phyloP scores from a whole-genome alignment of 2,113 vertebrate genomes.

The Lagopus leucura region DNA sequence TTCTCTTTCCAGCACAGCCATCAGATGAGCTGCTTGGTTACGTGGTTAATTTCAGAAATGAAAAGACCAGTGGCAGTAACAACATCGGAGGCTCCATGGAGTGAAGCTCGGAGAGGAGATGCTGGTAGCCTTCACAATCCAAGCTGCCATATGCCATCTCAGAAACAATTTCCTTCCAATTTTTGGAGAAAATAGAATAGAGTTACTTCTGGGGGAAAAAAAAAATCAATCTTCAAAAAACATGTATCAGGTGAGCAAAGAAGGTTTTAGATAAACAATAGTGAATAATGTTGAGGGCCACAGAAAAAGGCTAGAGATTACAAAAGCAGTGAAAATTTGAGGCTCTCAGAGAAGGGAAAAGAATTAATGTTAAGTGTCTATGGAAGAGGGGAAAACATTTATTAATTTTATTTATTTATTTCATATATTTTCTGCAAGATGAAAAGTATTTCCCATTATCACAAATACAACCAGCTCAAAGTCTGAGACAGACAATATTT shows the following conservation, averaged over 20 bases:
- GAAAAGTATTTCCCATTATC: conserved; percentile 6
- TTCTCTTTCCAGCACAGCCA: not conserved
- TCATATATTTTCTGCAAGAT: not conserved
- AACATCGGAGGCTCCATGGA: rapidly evolving
- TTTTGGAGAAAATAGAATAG: conserved; percentile 18
- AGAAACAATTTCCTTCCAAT: conserved; percentile 1
- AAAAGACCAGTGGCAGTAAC: conserved; percentile 31
- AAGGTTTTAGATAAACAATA: conserved; percentile 16
- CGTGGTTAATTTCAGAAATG: conserved; percentile 54
- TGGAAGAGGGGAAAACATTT: not conserved
- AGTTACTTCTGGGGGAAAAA: not conserved
- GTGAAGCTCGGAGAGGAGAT: not conserved
- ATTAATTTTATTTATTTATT: not conserved
- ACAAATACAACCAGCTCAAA: not conserved
- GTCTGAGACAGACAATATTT: not conserved
- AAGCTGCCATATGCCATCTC: not conserved
- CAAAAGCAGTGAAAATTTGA: conserved; percentile 2
- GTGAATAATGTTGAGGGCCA: not conserved
- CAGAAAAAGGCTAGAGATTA: not conserved
- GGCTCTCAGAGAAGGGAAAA: not conserved
- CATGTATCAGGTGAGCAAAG: not conserved
- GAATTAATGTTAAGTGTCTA: not conserved
- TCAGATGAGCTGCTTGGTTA: conserved; percentile 58
- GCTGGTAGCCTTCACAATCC: not conserved
- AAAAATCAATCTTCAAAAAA: conserved; percentile 23